Evolutionary conservation across 2,113 vertebrate species (phyloP), one percentile per base, ranked within the genome.

Genomic region (Chloropsis cyanopogon): DNA sequence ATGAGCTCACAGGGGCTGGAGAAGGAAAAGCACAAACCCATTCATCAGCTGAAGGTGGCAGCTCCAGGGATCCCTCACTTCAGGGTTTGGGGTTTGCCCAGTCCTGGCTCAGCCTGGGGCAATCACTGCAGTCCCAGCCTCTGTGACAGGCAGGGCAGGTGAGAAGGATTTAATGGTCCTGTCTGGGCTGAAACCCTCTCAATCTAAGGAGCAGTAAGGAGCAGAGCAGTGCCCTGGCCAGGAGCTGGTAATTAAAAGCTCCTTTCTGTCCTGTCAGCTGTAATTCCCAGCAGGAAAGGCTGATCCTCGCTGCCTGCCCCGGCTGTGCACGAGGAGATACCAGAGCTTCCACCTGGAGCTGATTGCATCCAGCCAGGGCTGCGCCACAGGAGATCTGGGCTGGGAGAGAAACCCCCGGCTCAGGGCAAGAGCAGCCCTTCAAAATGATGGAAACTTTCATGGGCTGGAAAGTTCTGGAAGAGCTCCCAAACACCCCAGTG

Each of bases 1-100:
- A 33, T 19, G 41, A 1, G 1, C 28, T 44, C 44, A 8, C 0
- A 0, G 3, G 28, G 35, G 12, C 8, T 2, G 5, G 69, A 23
- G 35, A 12, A 28, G 54, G 50, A 37, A 31, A 65, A 42, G 9
- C 50, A 21, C 49, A 24, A n/a, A 47, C 2, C 2, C 33, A 29
- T n/a, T 28, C 41, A 26, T 19, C 11, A 9, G 69, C 16, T 8
- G 28, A 11, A 9, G 37, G 37, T 24, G 64, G 29, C 50, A n/a
- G 41, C 50, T 60, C 41, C 56, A 26, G 39, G 26, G 4, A 9
- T 11, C 23, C 75, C 56, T 33, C 0, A 0, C 3, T 53, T 12
- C 65, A 8, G 50, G 50, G 47, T 2, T 8, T 23, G 1, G 7
- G 44, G 9, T 44, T 57, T 71, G 37, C 54, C 54, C 26, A 7